Evolutionary conservation across 2,113 vertebrate genomes (phyloP).

Genomic region (Limanda limanda): DNA sequence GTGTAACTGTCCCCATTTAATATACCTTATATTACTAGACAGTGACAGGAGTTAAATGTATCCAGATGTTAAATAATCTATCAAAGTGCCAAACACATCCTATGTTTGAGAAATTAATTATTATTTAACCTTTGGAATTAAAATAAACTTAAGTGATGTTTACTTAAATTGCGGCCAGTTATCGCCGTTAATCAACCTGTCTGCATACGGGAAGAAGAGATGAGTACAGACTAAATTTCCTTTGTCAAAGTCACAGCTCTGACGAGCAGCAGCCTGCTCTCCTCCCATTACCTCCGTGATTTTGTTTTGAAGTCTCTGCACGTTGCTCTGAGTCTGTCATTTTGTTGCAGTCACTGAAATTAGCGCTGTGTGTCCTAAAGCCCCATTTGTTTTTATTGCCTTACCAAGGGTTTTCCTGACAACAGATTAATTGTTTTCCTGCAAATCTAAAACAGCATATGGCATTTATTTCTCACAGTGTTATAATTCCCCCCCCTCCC

Average conservation of each 20-base stretch:
- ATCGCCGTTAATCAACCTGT: background rate
- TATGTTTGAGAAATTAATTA: background rate
- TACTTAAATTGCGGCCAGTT: background rate
- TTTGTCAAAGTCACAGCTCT: background rate
- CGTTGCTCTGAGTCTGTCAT: background rate
- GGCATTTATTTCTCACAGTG: conserved; percentile 19
- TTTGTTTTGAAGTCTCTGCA: background rate
- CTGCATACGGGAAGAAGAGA: background rate
- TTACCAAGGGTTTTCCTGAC: background rate
- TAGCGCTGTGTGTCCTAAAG: background rate
- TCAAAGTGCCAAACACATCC: background rate
- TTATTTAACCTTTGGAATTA: background rate
- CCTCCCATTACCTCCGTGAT: background rate
- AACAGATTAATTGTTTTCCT: conserved; percentile 48
- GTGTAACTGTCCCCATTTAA: no score
- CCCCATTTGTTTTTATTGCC: background rate
- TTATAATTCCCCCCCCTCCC: background rate
- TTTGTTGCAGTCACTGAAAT: background rate
- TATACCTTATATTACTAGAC: no score
- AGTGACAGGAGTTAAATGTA: no score
- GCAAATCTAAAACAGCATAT: conserved; percentile 47
- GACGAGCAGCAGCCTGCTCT: background rate
- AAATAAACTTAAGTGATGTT: background rate
- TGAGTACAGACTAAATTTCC: background rate
- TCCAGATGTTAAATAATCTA: no score